Conservation (phyloP, 1,140 invertebrate genomes). For the Tetramorium simillimum region DNA sequence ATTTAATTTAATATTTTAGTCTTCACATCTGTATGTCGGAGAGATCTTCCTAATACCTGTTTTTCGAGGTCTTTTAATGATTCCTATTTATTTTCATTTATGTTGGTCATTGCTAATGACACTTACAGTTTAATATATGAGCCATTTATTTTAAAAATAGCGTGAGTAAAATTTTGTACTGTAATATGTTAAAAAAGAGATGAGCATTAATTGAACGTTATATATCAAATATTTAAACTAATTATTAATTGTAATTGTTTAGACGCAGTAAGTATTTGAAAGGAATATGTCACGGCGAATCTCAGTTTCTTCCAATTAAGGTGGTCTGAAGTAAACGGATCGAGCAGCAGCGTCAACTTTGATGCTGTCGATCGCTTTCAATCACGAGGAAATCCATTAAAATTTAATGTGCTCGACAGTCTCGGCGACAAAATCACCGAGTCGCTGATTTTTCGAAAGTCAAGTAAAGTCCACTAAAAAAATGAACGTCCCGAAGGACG, state of each 20-base stretch:
- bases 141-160: background rate
- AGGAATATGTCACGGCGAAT: background rate
- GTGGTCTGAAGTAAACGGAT: background rate
- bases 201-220: background rate
- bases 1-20: background rate
- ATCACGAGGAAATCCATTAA: conserved; percentile 47
- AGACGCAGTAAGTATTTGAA: background rate
- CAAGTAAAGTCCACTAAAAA: conserved; percentile 18
- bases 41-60: background rate
- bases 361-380: background rate
- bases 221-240: background rate
- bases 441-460: conserved; percentile 1
- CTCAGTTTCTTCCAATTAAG: background rate
- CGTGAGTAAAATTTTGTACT: conserved; percentile 11
- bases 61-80: conserved; percentile 5
- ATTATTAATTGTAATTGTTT: background rate
- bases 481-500: conserved; percentile 3
- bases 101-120: background rate
- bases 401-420: conserved; percentile 42
- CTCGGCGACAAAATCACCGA: background rate
- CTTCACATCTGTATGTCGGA: background rate
- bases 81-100: conserved; percentile 13
- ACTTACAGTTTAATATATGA: background rate
- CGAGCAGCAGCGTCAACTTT: background rate
- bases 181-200: background rate